Percentiles rank a stretch among this genome's conserved stretches.
phyloP scores from a whole-genome alignment of 1,140 invertebrate species.

The Helicoverpa zea region DNA sequence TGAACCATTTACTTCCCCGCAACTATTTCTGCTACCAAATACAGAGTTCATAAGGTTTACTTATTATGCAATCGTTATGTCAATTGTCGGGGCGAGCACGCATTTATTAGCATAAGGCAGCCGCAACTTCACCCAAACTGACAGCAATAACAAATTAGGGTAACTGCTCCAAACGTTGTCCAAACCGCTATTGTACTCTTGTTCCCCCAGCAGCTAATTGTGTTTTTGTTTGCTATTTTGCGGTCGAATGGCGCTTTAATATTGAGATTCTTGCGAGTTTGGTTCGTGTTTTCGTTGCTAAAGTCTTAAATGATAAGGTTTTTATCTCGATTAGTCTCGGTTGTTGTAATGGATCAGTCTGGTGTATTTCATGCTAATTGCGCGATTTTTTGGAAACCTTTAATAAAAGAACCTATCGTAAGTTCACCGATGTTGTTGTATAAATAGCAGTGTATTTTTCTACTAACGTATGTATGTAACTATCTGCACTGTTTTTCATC shows the following conservation, averaged over 20 bases:
- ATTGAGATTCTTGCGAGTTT: constrained; percentile 43
- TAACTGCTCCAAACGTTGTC: constrained; percentile 65
- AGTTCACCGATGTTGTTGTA: no score
- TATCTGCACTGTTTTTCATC: no score
- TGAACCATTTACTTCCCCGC: constrained; percentile 9
- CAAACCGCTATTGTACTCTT: constrained; percentile 66
- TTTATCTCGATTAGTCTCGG: constrained; percentile 31
- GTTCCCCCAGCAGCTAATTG: constrained; percentile 71
- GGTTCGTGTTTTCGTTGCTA: background rate
- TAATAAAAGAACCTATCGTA: no score
- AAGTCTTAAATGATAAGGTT: constrained; percentile 32
- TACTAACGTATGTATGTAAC: no score
- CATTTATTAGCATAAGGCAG: constrained; percentile 75
- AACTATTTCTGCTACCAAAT: constrained; percentile 38
- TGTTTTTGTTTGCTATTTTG: constrained; percentile 81
- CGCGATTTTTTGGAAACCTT: background rate
- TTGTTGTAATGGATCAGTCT: constrained; percentile 13
- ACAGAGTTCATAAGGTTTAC: constrained; percentile 28
- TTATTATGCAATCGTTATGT: constrained; percentile 42
- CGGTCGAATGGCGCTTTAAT: constrained; percentile 65
- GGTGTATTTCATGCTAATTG: background rate
- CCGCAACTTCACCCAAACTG: constrained; percentile 65
- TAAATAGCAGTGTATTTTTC: no score
- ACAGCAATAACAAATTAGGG: constrained; percentile 80
- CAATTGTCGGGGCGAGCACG: constrained; percentile 54